A percentile compares a stretch with the other conserved stretches of the same genome.
phyloP scores from a whole-genome alignment of 1,140 invertebrate species.

The Gyrodactylus salaris region DNA sequence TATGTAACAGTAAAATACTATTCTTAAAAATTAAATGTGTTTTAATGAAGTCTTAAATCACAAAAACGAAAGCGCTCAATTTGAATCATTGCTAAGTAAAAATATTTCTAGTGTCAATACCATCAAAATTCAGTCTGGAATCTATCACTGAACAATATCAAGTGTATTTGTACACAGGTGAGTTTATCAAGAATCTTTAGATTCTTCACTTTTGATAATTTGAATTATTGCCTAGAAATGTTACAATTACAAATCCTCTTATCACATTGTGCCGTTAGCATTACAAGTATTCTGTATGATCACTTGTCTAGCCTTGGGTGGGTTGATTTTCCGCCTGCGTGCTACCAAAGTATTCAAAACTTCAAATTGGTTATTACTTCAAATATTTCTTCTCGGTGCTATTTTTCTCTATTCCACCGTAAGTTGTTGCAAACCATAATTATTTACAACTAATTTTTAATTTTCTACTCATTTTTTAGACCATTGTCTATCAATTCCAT shows the following conservation, averaged over 20 bases:
- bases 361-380: constrained; percentile 53
- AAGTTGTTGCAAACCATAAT: no score
- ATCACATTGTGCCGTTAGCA: constrained; percentile 29
- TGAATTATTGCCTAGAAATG: no score
- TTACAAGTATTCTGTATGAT: constrained; percentile 36
- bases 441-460: constrained; percentile 7
- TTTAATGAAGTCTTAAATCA: no score
- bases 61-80: no score
- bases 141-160: not conserved
- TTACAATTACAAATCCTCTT: not conserved
- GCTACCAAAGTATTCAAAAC: constrained; percentile 43
- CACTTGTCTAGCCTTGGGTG: constrained; percentile 30
- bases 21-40: no score
- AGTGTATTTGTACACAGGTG: not conserved
- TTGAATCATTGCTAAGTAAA: no score
- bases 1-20: no score
- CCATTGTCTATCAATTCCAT: constrained; percentile 42
- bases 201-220: no score
- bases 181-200: not conserved
- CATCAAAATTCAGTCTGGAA: not conserved
- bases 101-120: not conserved
- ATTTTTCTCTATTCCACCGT: constrained; percentile 48
- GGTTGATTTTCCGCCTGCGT: constrained; percentile 35
- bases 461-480: constrained; percentile 23
- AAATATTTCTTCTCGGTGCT: constrained; percentile 46